Evolutionary conservation across 2,888 invertebrate species (phyloP).

Genomic region (Zygaena filipendulae): DNA sequence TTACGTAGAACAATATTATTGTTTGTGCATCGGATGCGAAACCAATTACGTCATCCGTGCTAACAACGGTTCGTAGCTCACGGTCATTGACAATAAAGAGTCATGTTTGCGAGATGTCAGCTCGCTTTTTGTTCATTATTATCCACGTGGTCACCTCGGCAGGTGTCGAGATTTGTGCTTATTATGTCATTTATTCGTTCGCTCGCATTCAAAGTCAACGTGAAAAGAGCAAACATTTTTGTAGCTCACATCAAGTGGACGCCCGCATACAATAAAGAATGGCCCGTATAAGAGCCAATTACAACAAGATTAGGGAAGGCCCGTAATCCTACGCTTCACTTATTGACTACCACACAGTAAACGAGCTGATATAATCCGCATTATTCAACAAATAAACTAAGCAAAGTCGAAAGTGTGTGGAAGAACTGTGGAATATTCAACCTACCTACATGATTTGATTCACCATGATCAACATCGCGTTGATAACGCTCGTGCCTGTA

Average conservation of each 20-base stretch:
- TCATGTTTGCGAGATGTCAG: conserved; percentile 33
- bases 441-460: too few species aligned
- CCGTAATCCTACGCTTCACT: conserved; percentile 24
- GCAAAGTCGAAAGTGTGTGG: too few species aligned
- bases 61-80: conserved; percentile 37
- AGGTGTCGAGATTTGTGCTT: conserved; percentile 33
- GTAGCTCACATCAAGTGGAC: conserved; percentile 10
- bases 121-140: conserved; percentile 37
- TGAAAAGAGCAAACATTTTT: conserved; percentile 38
- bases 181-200: conserved; percentile 22
- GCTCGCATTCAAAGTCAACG: conserved; percentile 21
- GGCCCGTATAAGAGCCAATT: conserved; percentile 48
- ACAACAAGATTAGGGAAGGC: conserved; percentile 30
- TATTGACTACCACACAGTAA: too few species aligned
- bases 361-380: too few species aligned
- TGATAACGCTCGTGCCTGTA: too few species aligned
- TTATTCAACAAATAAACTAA: too few species aligned
- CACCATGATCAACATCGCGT: too few species aligned
- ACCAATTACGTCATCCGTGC: too few species aligned
- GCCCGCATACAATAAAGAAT: conserved; percentile 42
- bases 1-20: too few species aligned
- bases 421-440: too few species aligned
- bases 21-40: too few species aligned
- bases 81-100: conserved; percentile 41
- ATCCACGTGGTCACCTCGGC: conserved; percentile 32